Evolutionary conservation across 2,888 invertebrate genomes (phyloP).

Genomic region (Platycheirus albimanus): DNA sequence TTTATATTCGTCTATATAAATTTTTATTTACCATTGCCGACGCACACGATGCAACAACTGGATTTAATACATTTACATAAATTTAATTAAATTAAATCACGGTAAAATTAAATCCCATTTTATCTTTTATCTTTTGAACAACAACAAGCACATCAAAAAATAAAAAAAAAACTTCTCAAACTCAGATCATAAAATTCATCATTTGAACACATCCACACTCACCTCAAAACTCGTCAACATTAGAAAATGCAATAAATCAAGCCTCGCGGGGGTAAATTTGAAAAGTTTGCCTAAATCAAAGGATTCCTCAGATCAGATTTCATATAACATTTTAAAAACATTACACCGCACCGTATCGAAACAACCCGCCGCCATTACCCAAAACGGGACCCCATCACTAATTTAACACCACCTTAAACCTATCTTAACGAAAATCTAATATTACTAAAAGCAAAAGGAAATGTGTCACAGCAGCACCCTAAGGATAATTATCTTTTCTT

Average conservation of each 20-base stretch:
- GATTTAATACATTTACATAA: conserved; percentile 20
- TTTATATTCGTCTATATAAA: conserved; percentile 7
- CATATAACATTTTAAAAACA: conserved; percentile 30
- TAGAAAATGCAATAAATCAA: conserved; percentile 65
- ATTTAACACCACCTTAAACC: conserved; percentile 60
- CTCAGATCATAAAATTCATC: background rate
- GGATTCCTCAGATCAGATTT: conserved; percentile 61
- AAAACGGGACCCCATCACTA: conserved; percentile 38
- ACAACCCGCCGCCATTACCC: conserved; percentile 37
- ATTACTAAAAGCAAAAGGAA: conserved; percentile 71
- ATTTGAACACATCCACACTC: conserved; percentile 9
- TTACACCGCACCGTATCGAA: background rate
- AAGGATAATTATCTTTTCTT: conserved; percentile 68
- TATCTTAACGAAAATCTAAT: conserved; percentile 71
- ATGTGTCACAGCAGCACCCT: conserved; percentile 66
- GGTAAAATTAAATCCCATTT: conserved; percentile 48
- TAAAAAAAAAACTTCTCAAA: too few relatives aligned
- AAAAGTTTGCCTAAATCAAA: conserved; percentile 63
- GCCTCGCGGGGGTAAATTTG: conserved; percentile 38
- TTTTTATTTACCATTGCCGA: background rate
- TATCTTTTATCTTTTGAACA: too few relatives aligned
- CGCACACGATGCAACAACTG: background rate
- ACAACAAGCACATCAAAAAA: too few relatives aligned
- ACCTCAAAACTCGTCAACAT: conserved; percentile 6
- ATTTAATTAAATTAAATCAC: conserved; percentile 56